Evolutionary conservation across 2,113 vertebrate species (phyloP).

Genomic region (Eulemur macaco): DNA sequence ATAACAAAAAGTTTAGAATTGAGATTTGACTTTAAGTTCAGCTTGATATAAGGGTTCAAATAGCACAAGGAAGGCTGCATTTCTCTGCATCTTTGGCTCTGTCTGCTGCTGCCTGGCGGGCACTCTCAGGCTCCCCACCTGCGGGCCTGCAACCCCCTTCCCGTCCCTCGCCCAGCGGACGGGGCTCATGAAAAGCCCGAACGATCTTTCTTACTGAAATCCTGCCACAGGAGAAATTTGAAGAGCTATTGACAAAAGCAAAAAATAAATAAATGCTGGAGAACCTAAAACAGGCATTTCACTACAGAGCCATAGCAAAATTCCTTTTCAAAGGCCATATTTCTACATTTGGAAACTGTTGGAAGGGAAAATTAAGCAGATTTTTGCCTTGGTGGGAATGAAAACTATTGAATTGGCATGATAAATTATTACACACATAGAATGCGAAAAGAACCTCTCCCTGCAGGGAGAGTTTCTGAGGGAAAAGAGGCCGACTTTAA

Average conservation of each 20-base stretch:
- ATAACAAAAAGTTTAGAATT: not conserved
- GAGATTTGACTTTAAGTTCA: not conserved
- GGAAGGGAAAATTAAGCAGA: not conserved
- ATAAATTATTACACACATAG: not conserved
- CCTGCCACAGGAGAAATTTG: not conserved
- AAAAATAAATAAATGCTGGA: not conserved
- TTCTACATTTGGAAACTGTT: not conserved
- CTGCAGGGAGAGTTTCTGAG: not conserved
- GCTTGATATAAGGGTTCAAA: not conserved
- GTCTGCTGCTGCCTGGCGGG: not conserved
- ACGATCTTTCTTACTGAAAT: not conserved
- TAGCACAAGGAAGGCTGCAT: not conserved
- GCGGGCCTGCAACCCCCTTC: not conserved
- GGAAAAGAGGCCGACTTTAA: not conserved
- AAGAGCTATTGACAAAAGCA: not conserved
- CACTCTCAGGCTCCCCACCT: not conserved
- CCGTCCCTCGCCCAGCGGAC: not conserved
- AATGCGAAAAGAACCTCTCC: not conserved
- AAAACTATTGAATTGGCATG: not conserved
- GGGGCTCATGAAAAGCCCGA: not conserved
- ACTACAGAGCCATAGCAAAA: not conserved
- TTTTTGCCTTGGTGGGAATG: not conserved
- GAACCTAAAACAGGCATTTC: not conserved
- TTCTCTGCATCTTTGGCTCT: not conserved
- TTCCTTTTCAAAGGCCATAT: not conserved